Base-by-base conservation (phyloP, 2,888 invertebrate species). In the Eupithecia abbreviata region DNA sequence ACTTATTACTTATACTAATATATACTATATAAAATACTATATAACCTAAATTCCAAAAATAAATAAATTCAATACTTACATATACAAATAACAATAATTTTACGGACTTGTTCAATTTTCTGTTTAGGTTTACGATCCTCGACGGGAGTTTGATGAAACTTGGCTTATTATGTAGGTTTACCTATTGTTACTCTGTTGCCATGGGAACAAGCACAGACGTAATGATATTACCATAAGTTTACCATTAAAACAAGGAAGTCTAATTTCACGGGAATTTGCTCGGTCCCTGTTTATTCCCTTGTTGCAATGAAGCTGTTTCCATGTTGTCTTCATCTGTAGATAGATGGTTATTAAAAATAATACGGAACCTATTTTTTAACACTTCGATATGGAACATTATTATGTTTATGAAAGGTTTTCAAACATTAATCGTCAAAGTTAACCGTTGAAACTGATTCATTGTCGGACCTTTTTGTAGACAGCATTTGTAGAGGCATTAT, bases 161-260 rank as follows among this genome's bases (percentile, higher is more conserved):
- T n/a, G 51, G 4, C 51, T 15, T n/a, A 15, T 3, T 5, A 12
- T 4, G 3, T 55, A n/a, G 55, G n/a, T 55, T n/a, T 51, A 13
- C 3, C 7, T n/a, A n/a, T n/a, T 55, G 55, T 58, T 18, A 18
- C 18, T 18, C 55, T 9, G 58, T 58, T 18, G 18, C 30, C 10
- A 62, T 62, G 30, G 30, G 6, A 62, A 62, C 62, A 18, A 9
- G 18, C 58, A 51, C 6, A 30, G 30, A 30, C 18, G 18, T 10
- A 30, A 12, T 30, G 3, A 30, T 4, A 62, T 62, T 30, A 62
- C 18, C 62, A 62, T 62, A 62, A 58, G 58, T 18, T 58, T 9
- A 58, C 58, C 58, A 58, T 58, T 58, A 58, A 58, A 30, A 62
- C 62, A 62, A 62, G 62, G 62, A 62, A 62, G 18, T 62, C 30